phyloP scores from a whole-genome alignment of 1,140 invertebrate species.

The Harpegnathos saltator region DNA sequence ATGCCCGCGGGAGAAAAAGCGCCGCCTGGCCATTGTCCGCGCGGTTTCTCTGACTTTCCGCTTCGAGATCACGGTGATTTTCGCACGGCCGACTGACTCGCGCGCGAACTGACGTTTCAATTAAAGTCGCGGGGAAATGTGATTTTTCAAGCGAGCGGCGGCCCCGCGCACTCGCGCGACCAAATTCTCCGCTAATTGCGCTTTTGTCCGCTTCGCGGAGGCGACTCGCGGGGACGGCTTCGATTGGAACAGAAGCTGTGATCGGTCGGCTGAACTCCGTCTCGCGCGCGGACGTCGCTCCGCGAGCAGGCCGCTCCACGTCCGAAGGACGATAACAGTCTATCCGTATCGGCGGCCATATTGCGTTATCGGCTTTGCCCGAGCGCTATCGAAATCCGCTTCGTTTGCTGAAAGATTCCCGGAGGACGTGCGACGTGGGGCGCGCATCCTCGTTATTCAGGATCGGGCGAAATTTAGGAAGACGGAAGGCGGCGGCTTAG shows the following conservation, averaged over 20 bases:
- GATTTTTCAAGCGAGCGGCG: conserved; percentile 9
- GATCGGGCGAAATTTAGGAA: conserved; percentile 47
- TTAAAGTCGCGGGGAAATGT: conserved; percentile 35
- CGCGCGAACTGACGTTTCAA: conserved; percentile 32
- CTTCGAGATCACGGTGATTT: conserved; percentile 28
- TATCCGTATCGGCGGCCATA: conserved; percentile 4
- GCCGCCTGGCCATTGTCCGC: too few relatives aligned
- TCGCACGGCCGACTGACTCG: conserved; percentile 1
- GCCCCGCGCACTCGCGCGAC: background rate
- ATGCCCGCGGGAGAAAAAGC: too few relatives aligned
- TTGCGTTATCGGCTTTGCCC: conserved; percentile 20
- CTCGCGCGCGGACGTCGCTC: background rate
- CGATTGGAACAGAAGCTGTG: background rate
- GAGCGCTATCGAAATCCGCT: conserved; percentile 12
- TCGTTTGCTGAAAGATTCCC: conserved; percentile 6
- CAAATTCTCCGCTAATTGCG: background rate
- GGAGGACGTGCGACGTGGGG: background rate
- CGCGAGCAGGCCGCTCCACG: background rate
- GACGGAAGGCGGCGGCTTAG: conserved; percentile 53
- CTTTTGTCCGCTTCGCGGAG: background rate
- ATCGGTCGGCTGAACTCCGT: background rate
- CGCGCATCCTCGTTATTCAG: conserved; percentile 30
- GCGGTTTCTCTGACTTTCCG: conserved; percentile 1
- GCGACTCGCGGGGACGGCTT: background rate
- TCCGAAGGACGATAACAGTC: background rate